phyloP scores from a whole-genome alignment of 2,888 invertebrate genomes.

The Cynaeus angustus region DNA sequence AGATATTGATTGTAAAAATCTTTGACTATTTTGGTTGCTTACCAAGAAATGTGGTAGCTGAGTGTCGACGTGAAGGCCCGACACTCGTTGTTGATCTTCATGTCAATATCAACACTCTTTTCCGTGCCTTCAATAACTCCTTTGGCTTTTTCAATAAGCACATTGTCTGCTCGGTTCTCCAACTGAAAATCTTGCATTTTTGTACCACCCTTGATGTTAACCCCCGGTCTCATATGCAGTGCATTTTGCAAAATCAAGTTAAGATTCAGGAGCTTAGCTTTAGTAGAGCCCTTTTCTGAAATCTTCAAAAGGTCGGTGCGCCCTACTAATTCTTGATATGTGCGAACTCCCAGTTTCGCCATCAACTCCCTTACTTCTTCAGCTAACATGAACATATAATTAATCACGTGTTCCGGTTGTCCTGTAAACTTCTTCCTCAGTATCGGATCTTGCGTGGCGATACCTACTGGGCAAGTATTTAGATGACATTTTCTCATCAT shows the following conservation, averaged over 20 bases:
- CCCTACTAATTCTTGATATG: slow-evolving; percentile 85
- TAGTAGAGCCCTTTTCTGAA: slow-evolving; percentile 80
- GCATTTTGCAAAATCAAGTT: slow-evolving; percentile 92
- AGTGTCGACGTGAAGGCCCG: slow-evolving; percentile 95
- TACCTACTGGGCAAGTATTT: slow-evolving; percentile 99
- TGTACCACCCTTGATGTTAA: slow-evolving; percentile 93
- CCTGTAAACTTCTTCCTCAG: slow-evolving; percentile 97
- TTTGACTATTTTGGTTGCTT: slow-evolving; percentile 60
- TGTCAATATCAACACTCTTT: slow-evolving; percentile 80
- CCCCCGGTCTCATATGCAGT: slow-evolving; percentile 89
- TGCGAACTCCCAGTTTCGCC: slow-evolving; percentile 87
- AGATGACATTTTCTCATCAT: slow-evolving; percentile 99
- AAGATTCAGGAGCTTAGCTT: slow-evolving; percentile 90
- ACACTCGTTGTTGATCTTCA: slow-evolving; percentile 92
- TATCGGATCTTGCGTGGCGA: slow-evolving; percentile 98
- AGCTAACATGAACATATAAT: slow-evolving; percentile 97
- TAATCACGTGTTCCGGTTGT: slow-evolving; percentile 97
- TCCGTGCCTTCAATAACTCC: slow-evolving; percentile 84
- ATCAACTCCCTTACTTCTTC: slow-evolving; percentile 96
- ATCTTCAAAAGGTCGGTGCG: slow-evolving; percentile 91
- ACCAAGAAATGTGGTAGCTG: slow-evolving; percentile 96
- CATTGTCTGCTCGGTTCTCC: slow-evolving; percentile 87
- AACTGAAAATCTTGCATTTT: slow-evolving; percentile 90
- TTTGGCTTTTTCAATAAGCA: slow-evolving; percentile 81
- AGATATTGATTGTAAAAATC: slow-evolving; percentile 66